Evolutionary conservation across 2,113 vertebrate species (phyloP).

Genomic region (Camelus bactrianus): DNA sequence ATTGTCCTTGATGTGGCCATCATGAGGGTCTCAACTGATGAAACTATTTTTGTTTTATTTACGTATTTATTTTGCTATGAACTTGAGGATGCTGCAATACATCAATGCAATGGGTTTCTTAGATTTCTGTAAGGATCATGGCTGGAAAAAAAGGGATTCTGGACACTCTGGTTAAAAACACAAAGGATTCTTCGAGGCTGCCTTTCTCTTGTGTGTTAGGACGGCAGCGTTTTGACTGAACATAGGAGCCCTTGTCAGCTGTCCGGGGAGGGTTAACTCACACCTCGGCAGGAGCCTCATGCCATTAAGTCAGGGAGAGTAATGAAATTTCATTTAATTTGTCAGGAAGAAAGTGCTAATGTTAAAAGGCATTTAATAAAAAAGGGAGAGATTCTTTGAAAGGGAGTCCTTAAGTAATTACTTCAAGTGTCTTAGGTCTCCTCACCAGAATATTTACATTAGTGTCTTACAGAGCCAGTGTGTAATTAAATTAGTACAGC

Average conservation of each 20-base stretch:
- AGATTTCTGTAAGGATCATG: conserved; percentile 4
- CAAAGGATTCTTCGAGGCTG: neutral
- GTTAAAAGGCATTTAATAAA: conserved; percentile 99
- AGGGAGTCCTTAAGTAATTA: conserved; percentile 99
- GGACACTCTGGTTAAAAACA: neutral
- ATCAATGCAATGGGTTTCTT: neutral
- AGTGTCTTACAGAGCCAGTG: conserved; percentile 93
- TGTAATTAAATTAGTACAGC: conserved; percentile 97
- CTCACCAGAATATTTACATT: conserved; percentile 99
- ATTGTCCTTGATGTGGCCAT: neutral
- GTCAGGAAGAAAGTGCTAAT: conserved; percentile 99
- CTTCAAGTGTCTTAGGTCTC: conserved; percentile 94
- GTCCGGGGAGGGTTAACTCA: conserved; percentile 89
- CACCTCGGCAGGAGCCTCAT: conserved; percentile 93
- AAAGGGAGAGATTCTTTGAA: conserved; percentile 93
- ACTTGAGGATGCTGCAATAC: conserved; percentile 30
- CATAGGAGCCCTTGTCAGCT: conserved; percentile 49
- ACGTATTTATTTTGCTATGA: neutral
- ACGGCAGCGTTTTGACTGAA: conserved; percentile 62
- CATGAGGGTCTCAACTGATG: neutral
- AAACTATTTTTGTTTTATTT: neutral
- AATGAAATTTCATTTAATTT: conserved; percentile 99
- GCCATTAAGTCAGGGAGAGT: conserved; percentile 97
- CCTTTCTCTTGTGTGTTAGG: neutral
- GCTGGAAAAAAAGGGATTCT: conserved; percentile 22